A percentile compares a stretch with the other conserved stretches of the same genome.
Evolutionary conservation across 1,140 invertebrate genomes (phyloP).

Genomic region (Manduca sexta): DNA sequence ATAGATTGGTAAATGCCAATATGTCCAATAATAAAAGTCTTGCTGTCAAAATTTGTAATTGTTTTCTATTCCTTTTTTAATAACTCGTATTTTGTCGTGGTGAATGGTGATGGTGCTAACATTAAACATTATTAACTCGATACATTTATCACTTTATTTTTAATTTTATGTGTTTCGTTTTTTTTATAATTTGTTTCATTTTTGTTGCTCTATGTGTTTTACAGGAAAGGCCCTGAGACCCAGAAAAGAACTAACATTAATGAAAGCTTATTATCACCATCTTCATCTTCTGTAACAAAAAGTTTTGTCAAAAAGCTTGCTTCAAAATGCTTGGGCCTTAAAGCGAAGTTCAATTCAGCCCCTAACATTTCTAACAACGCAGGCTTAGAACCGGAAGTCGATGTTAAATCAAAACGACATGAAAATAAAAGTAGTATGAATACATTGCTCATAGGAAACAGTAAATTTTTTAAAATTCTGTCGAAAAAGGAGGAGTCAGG

Average conservation of each 20-base stretch:
- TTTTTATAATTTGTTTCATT: slow-evolving; percentile 42
- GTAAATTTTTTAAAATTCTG: slow-evolving; percentile 66
- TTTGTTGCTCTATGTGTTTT: slow-evolving; percentile 68
- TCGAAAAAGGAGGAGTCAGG: slow-evolving; percentile 64
- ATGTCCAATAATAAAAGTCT: neutral
- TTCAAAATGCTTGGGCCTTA: slow-evolving; percentile 71
- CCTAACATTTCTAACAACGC: slow-evolving; percentile 64
- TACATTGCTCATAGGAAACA: slow-evolving; percentile 60
- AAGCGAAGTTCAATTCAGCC: slow-evolving; percentile 65
- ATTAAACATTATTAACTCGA: neutral
- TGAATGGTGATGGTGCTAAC: slow-evolving; percentile 24
- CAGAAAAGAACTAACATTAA: slow-evolving; percentile 60
- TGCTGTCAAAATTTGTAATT: too few relatives aligned
- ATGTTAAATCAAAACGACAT: slow-evolving; percentile 44
- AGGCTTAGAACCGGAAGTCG: slow-evolving; percentile 45
- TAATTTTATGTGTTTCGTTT: slow-evolving; percentile 11
- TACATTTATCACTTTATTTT: slow-evolving; percentile 8
- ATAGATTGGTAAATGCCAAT: slow-evolving; percentile 22
- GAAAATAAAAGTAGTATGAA: slow-evolving; percentile 44
- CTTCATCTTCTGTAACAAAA: slow-evolving; percentile 62
- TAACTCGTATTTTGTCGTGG: too few relatives aligned
- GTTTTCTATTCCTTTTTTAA: too few relatives aligned
- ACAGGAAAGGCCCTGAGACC: slow-evolving; percentile 65
- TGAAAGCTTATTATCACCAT: slow-evolving; percentile 57
- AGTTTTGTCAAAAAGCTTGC: slow-evolving; percentile 71